Conservation (phyloP, 1,140 invertebrate species). For the Papilio aristodemus region DNA sequence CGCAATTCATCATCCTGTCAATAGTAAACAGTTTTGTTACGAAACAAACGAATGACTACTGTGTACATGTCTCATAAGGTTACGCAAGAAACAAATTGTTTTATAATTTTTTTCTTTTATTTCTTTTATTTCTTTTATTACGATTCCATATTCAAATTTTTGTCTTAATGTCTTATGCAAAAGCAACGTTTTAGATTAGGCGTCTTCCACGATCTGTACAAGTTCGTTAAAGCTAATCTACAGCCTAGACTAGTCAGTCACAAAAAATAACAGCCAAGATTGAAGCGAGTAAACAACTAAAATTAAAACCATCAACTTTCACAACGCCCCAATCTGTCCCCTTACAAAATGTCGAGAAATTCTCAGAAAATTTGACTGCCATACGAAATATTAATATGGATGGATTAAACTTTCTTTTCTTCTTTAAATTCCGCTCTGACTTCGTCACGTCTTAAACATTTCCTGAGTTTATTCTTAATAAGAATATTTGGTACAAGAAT, state of each 20-base stretch:
- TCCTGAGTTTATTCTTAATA: background rate
- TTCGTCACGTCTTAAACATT: background rate
- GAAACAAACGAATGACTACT: background rate
- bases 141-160: too few species aligned
- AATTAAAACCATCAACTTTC: background rate
- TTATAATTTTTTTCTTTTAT: too few species aligned
- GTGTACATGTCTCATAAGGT: background rate
- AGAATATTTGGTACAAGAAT: background rate
- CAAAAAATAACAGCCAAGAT: background rate
- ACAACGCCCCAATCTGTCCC: background rate
- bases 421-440: background rate
- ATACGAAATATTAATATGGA: conserved; percentile 11
- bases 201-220: too few species aligned
- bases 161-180: too few species aligned
- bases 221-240: too few species aligned
- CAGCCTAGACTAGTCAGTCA: too few species aligned
- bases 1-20: background rate
- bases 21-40: background rate
- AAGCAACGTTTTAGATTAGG: too few species aligned
- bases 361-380: background rate
- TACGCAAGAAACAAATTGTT: too few species aligned
- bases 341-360: background rate
- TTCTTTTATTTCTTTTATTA: too few species aligned
- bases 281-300: too few species aligned
- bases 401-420: conserved; percentile 9